phyloP scores from a whole-genome alignment of 2,888 invertebrate genomes.

The Hypselothyrea guttata region DNA sequence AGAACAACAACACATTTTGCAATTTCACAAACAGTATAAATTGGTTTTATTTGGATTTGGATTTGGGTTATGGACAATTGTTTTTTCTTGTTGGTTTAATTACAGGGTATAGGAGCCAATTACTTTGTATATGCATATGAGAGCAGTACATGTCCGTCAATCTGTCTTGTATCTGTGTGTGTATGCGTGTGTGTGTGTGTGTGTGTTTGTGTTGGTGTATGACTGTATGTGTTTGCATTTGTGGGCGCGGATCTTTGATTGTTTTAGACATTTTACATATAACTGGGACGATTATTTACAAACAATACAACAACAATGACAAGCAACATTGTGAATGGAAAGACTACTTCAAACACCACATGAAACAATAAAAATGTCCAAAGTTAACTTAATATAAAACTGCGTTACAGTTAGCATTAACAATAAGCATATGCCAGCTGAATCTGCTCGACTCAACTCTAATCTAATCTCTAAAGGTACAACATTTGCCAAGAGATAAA shows the following conservation, averaged over 20 bases:
- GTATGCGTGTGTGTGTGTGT: slow-evolving; percentile 13
- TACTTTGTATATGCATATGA: slow-evolving; percentile 16
- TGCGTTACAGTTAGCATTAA: too few relatives aligned
- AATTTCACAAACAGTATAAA: slow-evolving; percentile 53
- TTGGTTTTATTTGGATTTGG: too few relatives aligned
- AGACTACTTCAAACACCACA: slow-evolving; percentile 8
- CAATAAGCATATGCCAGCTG: slow-evolving; percentile 12
- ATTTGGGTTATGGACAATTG: slow-evolving; percentile 73
- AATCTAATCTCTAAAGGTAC: too few relatives aligned
- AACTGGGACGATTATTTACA: slow-evolving; percentile 9
- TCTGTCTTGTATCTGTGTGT: slow-evolving; percentile 23
- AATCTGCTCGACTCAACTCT: background rate
- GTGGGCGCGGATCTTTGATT: too few relatives aligned
- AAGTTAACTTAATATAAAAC: too few relatives aligned
- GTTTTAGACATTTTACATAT: background rate
- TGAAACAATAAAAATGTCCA: slow-evolving; percentile 15
- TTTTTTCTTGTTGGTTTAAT: slow-evolving; percentile 31
- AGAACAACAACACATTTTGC: slow-evolving; percentile 29
- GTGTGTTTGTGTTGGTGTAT: slow-evolving; percentile 26
- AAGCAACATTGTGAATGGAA: slow-evolving; percentile 11
- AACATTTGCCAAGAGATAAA: too few relatives aligned
- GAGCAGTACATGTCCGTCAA: slow-evolving; percentile 15
- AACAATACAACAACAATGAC: slow-evolving; percentile 3
- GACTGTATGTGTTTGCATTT: slow-evolving; percentile 11
- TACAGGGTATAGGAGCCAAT: slow-evolving; percentile 51